A percentile compares a stretch with the other conserved stretches of the same genome.
Conservation (phyloP, 2,888 invertebrate genomes). For the Asteroscopus sphinx region DNA sequence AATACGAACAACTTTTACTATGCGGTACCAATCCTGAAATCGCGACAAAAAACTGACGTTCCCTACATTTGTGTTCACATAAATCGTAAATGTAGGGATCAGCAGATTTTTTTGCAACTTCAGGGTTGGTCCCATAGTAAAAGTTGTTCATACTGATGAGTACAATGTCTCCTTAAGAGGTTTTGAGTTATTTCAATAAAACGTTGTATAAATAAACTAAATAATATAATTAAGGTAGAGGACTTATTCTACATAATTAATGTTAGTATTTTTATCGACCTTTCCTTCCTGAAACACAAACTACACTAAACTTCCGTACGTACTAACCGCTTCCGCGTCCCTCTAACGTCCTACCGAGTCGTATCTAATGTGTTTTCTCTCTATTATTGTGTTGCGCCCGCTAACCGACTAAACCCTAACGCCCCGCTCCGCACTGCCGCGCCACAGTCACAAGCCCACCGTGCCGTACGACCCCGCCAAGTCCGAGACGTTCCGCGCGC, state of each 20-base stretch:
- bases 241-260: constrained; percentile 88
- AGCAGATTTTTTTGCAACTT: too few relatives aligned
- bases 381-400: constrained; percentile 83
- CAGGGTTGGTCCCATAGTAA: too few relatives aligned
- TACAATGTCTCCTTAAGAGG: too few relatives aligned
- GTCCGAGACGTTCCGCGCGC: constrained; percentile 96
- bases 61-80: too few relatives aligned
- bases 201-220: constrained; percentile 61
- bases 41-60: too few relatives aligned
- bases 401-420: constrained; percentile 89
- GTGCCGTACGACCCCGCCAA: constrained; percentile 95
- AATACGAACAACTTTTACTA: too few relatives aligned
- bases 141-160: too few relatives aligned
- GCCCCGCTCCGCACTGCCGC: constrained; percentile 64
- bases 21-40: too few relatives aligned
- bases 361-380: constrained; percentile 80
- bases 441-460: constrained; percentile 91
- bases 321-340: constrained; percentile 81
- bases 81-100: too few relatives aligned
- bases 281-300: constrained; percentile 94
- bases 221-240: constrained; percentile 73
- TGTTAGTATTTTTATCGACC: constrained; percentile 95
- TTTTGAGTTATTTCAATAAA: too few relatives aligned
- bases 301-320: constrained; percentile 72
- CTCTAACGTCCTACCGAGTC: constrained; percentile 67